Evolutionary conservation across 2,113 vertebrate species (phyloP), one percentile per base, ranked within the genome.

Genomic region (Mormoops blainvillei): DNA sequence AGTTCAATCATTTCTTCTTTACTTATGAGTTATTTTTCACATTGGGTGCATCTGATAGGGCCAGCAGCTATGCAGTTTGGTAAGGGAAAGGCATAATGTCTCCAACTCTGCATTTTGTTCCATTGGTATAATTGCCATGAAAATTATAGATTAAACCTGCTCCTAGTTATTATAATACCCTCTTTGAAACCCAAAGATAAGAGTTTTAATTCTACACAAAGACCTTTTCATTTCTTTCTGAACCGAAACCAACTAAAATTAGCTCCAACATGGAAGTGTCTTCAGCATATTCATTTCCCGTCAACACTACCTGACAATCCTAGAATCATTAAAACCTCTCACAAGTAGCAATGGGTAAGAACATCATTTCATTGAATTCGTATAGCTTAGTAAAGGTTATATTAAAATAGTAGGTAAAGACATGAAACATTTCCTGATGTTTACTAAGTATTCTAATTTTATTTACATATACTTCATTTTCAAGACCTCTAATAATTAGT

Each of bases 181-280:
- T 31, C 71, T 96, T 95, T 91, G 43, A 94, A 77, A 90, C 38
- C 54, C 65, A 93, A 41, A 93, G 74, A 93, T 70, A 43, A 95
- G 20, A 13, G 45, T 41, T 89, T 96, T 89, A 56, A 91, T 96
- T 61, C 92, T 93, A 70, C 73, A 95, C 68, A 92, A 95, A 97
- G 58, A 93, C 45, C 80, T 95, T 78, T 78, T 96, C 77, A 84
- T 91, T 94, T 91, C 38, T 87, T 93, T 94, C 77, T 92, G 54
- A 93, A 97, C 18, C 95, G 80, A 97, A 95, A 88, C 63, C 84
- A 96, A 74, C 94, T 90, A 95, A 93, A 97, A 97, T 96, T 95
- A 95, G 50, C 52, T 86, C 38, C 41, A 63, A 91, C 93, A 83
- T 88, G 54, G 61, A 90, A 95, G 38, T 76, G 41, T 43, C 31